phyloP scores from a whole-genome alignment of 2,888 invertebrate species.

The Gymnocheta viridis region DNA sequence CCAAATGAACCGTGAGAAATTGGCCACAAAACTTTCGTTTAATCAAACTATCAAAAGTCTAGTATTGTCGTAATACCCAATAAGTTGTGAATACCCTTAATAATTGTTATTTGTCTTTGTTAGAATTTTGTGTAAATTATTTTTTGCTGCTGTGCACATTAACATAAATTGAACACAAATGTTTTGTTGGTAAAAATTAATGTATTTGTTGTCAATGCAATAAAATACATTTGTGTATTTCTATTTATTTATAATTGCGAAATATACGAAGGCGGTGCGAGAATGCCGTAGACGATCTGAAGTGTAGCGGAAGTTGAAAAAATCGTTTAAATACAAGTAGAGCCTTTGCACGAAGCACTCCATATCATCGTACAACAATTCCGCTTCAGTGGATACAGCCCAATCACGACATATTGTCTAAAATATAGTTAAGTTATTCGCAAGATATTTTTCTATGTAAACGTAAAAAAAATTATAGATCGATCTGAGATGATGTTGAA shows the following conservation, averaged over 20 bases:
- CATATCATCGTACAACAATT: too few relatives aligned
- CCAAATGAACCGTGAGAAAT: too few relatives aligned
- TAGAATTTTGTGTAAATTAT: slow-evolving; percentile 1
- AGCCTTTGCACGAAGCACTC: not conserved
- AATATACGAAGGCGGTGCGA: not conserved
- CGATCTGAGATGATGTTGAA: too few relatives aligned
- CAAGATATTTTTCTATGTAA: too few relatives aligned
- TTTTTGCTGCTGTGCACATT: slow-evolving; percentile 26
- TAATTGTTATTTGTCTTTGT: not conserved
- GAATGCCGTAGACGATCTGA: not conserved
- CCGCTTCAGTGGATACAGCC: not conserved
- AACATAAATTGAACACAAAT: slow-evolving; percentile 58
- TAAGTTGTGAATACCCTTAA: slow-evolving; percentile 11
- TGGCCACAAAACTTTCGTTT: too few relatives aligned
- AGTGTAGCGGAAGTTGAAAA: not conserved
- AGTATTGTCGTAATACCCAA: too few relatives aligned
- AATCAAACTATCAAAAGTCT: too few relatives aligned
- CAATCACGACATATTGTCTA: too few relatives aligned
- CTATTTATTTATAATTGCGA: slow-evolving; percentile 32
- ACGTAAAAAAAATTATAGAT: too few relatives aligned
- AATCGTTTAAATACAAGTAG: too few relatives aligned
- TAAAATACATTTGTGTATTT: slow-evolving; percentile 59
- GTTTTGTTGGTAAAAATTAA: slow-evolving; percentile 54
- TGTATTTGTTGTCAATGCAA: slow-evolving; percentile 52
- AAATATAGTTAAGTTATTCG: too few relatives aligned